phyloP scores from a whole-genome alignment of 2,797 vertebrate genomes.

The Notoglanidium macrostoma region DNA sequence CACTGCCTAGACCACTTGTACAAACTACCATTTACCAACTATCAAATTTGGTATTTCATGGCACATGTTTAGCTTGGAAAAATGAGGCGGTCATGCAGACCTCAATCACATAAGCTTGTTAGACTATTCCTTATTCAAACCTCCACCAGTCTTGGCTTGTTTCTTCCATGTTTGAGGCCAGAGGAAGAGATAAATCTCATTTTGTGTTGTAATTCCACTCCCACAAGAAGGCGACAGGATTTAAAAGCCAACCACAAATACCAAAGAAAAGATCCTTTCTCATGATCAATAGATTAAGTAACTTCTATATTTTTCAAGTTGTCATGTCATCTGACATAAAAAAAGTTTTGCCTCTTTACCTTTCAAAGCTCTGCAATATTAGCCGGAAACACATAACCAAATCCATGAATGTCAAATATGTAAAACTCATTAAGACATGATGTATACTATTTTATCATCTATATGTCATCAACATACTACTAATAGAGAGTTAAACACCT shows the following conservation, averaged over 20 bases:
- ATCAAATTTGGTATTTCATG: not conserved
- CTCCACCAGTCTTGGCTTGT: not conserved
- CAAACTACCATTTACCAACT: too few relatives aligned
- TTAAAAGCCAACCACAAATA: slow-evolving; percentile 11
- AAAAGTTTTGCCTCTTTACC: not conserved
- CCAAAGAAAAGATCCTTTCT: not conserved
- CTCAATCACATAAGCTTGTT: not conserved
- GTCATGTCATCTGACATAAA: not conserved
- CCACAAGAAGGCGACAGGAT: not conserved
- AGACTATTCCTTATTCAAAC: not conserved
- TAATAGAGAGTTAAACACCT: not conserved
- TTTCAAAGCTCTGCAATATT: not conserved
- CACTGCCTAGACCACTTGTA: not conserved
- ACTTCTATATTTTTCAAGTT: not conserved
- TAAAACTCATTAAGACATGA: not conserved
- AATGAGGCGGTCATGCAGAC: not conserved
- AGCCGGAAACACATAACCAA: slow-evolving; percentile 22
- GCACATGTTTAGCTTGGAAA: not conserved
- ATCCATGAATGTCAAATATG: slow-evolving; percentile 6
- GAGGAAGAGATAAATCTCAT: not conserved
- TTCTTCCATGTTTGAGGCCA: slow-evolving; percentile 12
- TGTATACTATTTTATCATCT: slow-evolving; percentile 12
- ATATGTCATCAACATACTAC: slow-evolving; percentile 26
- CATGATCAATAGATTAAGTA: not conserved
- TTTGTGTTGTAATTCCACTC: not conserved